Percentiles rank a stretch among this genome's conserved stretches.
Conservation (phyloP, 2,888 invertebrate genomes). For the Ectemnius cavifrons region DNA sequence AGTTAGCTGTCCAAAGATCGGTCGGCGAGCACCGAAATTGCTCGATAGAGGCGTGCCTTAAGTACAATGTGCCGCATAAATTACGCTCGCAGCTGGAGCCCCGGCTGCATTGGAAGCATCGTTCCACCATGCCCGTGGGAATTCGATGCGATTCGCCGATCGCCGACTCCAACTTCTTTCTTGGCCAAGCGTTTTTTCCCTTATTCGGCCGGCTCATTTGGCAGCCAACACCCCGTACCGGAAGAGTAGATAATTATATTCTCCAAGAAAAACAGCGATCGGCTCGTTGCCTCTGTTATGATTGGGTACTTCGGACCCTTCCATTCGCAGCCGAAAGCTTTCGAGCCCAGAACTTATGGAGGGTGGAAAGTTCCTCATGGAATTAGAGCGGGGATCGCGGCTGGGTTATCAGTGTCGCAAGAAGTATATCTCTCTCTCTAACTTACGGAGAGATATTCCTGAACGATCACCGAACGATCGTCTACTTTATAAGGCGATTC, state of each 20-base stretch:
- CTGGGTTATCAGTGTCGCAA: constrained; percentile 15
- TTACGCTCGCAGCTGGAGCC: constrained; percentile 21
- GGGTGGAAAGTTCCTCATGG: too few species aligned
- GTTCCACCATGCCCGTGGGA: not conserved
- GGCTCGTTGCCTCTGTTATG: too few species aligned
- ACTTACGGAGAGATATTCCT: too few species aligned
- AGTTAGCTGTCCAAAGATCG: not conserved
- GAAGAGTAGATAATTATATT: constrained; percentile 12
- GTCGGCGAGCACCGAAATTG: constrained; percentile 33
- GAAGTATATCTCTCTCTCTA: not conserved
- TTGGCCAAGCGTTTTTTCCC: not conserved
- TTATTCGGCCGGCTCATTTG: not conserved
- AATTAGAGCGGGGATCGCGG: too few species aligned
- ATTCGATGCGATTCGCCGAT: not conserved
- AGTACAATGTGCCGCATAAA: constrained; percentile 40
- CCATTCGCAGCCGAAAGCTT: too few species aligned
- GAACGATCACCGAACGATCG: constrained; percentile 20
- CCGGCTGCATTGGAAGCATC: not conserved
- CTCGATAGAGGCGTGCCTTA: constrained; percentile 32
- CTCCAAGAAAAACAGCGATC: not conserved
- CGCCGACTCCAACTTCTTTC: not conserved
- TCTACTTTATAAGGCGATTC: constrained; percentile 56
- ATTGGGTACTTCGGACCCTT: too few species aligned
- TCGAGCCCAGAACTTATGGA: too few species aligned
- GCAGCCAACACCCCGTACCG: constrained; percentile 4